Conservation (phyloP, 2,113 vertebrate genomes). For the Ictidomys tridecemlineatus region DNA sequence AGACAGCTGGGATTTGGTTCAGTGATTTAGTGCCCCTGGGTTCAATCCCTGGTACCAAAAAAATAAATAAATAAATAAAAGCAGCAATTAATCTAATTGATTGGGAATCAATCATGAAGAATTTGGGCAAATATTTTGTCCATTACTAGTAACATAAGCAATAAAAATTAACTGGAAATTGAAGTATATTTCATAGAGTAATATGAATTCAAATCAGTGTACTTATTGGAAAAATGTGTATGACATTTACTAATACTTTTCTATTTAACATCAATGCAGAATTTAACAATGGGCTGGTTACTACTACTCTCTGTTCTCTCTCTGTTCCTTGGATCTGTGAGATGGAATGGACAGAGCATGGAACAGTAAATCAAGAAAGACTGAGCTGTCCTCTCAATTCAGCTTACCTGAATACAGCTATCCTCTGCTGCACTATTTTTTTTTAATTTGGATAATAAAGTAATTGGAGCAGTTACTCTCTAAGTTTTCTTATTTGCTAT, state of each 20-base stretch:
- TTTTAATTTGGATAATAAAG: neutral
- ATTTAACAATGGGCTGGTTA: neutral
- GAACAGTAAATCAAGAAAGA: neutral
- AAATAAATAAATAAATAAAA: too few relatives aligned
- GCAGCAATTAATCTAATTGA: neutral
- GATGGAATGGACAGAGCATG: neutral
- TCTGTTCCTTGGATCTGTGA: neutral
- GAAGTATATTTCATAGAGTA: neutral
- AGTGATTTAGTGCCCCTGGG: too few relatives aligned
- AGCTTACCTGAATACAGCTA: neutral
- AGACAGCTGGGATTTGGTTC: too few relatives aligned
- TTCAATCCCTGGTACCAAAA: too few relatives aligned
- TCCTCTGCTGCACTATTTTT: neutral
- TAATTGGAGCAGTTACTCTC: neutral
- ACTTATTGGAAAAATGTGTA: neutral
- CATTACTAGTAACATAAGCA: conserved; percentile 1
- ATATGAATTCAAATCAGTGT: neutral
- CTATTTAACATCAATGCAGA: neutral
- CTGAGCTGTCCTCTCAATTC: neutral
- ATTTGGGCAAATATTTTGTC: conserved; percentile 56
- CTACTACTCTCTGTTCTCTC: too few relatives aligned
- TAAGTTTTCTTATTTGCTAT: neutral
- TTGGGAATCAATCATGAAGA: neutral
- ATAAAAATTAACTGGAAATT: conserved; percentile 9
- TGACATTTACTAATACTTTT: neutral